Evolutionary conservation across 2,113 vertebrate species (phyloP).

Genomic region (Capreolus pygargus): DNA sequence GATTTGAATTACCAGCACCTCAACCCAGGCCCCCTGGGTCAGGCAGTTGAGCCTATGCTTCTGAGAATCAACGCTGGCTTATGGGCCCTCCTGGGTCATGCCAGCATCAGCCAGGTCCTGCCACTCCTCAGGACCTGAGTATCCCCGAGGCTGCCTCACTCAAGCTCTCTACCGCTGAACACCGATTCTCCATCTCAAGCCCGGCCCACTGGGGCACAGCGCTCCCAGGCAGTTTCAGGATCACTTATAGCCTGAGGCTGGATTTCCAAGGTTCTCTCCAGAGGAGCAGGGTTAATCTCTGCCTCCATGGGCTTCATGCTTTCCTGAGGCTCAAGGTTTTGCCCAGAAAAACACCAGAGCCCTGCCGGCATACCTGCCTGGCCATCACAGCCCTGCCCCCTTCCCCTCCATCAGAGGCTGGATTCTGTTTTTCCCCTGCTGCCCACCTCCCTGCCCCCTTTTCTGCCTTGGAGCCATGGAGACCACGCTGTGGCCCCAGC

Average conservation of each 20-base stretch:
- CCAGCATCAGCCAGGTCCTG: background rate
- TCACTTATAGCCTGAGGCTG: background rate
- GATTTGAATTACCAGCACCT: background rate
- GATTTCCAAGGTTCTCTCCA: constrained; percentile 17
- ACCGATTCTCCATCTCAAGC: background rate
- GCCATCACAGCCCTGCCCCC: background rate
- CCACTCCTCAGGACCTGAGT: background rate
- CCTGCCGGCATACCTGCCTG: background rate
- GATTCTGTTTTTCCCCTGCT: background rate
- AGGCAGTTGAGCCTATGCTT: background rate
- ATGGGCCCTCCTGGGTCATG: background rate
- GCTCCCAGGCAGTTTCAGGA: background rate
- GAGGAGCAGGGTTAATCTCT: background rate
- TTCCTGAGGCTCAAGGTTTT: background rate
- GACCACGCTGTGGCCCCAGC: background rate
- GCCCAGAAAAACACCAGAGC: background rate
- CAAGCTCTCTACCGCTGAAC: background rate
- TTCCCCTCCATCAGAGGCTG: background rate
- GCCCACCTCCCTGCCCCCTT: background rate
- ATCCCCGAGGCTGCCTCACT: background rate
- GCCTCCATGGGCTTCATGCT: background rate
- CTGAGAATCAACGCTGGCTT: background rate
- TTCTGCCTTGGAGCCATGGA: background rate
- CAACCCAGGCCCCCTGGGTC: background rate
- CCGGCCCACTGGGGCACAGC: background rate